Evolutionary conservation across 2,797 vertebrate genomes (phyloP), one percentile per base, ranked within the genome.

Genomic region (Clamator glandarius): DNA sequence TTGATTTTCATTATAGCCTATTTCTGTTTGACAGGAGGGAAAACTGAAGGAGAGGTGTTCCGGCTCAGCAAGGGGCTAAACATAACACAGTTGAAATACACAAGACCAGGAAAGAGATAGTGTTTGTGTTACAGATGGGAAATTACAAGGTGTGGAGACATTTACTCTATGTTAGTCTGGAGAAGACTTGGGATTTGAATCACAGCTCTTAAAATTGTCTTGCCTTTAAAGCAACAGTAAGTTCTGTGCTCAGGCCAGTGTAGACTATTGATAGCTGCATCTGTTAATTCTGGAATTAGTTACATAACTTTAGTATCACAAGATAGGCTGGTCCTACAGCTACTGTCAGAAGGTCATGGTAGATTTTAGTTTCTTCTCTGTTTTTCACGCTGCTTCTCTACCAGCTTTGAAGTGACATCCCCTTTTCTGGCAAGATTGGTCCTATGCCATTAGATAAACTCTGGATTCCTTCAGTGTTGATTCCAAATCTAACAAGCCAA

Each of bases 381-480:
- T 28, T 73, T 16, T 72, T 89, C 36, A 24, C 2, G 2, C 16
- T 62, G 33, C 20, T 73, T 69, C 44, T 80, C 25, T 44, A 36
- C 18, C 31, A 73, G 59, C 66, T 90, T 75, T 68, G 46, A 83
- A 69, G 62, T 89, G 87, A 35, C 26, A 7, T 76, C 52, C 16
- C 11, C 50, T 77, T 90, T 91, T 42, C 58, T 41, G 58, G 35
- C 25, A 35, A 78, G 52, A 52, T 57, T 90, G 58, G 73, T 92
- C 18, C 80, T 46, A 11, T 76, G 81, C 70, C 64, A 59, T 69
- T 62, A 72, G 74, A 39, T 44, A 93, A 73, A 80, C 2, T n/a
- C 68, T 89, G 78, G 41, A 44, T 94, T 93, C 72, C 84, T 88
- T 91, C 92, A 51, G 24, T 76, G 73, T 90, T 88, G 80, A 76